Evolutionary conservation across 2,797 vertebrate genomes (phyloP).

Genomic region (Xerus rutilus): DNA sequence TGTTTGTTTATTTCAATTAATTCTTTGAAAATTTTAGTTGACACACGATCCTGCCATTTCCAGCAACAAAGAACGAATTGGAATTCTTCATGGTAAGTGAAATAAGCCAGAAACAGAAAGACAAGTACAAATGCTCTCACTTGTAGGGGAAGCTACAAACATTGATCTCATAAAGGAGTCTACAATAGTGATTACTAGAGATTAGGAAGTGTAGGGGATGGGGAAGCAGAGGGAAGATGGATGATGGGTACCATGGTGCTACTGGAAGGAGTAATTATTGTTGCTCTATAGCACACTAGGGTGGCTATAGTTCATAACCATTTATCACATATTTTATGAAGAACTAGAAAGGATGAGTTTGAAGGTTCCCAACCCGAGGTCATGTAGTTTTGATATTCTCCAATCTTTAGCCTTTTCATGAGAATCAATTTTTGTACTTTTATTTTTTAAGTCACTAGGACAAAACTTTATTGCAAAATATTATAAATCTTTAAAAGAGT

Average conservation of each 20-base stretch:
- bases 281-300: background rate
- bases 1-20: background rate
- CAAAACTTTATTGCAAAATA: background rate
- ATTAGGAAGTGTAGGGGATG: background rate
- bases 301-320: background rate
- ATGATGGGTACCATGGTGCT: background rate
- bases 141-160: background rate
- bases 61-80: background rate
- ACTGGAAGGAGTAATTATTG: background rate
- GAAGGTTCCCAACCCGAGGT: background rate
- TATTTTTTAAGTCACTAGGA: background rate
- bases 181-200: background rate
- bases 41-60: background rate
- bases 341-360: background rate
- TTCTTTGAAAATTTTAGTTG: background rate
- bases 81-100: background rate
- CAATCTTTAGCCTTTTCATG: background rate
- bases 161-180: background rate
- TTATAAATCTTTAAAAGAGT: slow-evolving; percentile 19
- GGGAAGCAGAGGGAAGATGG: background rate
- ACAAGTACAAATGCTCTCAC: background rate
- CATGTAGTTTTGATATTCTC: background rate
- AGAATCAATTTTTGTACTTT: background rate
- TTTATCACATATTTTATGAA: background rate
- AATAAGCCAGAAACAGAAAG: background rate